Base-by-base conservation (phyloP, 1,140 invertebrate species). In the Schlechtendalia chinensis region DNA sequence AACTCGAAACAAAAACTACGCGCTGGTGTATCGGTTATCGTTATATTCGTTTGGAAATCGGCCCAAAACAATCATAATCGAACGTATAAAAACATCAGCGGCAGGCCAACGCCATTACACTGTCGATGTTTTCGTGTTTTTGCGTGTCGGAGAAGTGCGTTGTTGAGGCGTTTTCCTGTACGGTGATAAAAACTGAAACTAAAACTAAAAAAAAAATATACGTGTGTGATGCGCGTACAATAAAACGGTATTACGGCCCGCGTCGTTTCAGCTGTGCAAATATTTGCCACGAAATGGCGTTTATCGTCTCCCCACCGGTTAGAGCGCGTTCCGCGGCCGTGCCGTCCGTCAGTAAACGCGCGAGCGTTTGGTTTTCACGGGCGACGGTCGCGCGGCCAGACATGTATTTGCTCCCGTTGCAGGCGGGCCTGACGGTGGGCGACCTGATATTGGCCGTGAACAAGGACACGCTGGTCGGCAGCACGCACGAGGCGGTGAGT, bases 371-470 rank as follows among this genome's bases (percentile, higher is more conserved):
- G n/a, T n/a, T n/a, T n/a, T n/a, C n/a, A n/a, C n/a, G n/a, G n/a
- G n/a, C n/a, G n/a, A n/a, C n/a, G n/a, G n/a, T n/a, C n/a, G n/a
- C n/a, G n/a, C n/a, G n/a, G n/a, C n/a, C 32, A 47, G 61, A 27
- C 32, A 79, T 81, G 85, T 63, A 29, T 79, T 27, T 79, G 50
- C 5, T 79, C 83, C 83, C 81, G 77, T 87, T 88, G 17, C 86
- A 94, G 92, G 94, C 94, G 83, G 95, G 95, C 65, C 88, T 98
- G 47, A 90, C 92, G 86, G 95, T 97, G 65, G 96, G 96, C 82
- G 96, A 98, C 87, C 94, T 98, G 93, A 93, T 98, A 81, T 87
- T 98, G 65, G 93, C 94, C 53, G 94, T 98, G 8, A 97, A 97
- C 85, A 93, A 95, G 85, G 95, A 96, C 84, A 91, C 93, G 19